Evolutionary conservation across 2,113 vertebrate genomes (phyloP).

Genomic region (Gyps fulvus): DNA sequence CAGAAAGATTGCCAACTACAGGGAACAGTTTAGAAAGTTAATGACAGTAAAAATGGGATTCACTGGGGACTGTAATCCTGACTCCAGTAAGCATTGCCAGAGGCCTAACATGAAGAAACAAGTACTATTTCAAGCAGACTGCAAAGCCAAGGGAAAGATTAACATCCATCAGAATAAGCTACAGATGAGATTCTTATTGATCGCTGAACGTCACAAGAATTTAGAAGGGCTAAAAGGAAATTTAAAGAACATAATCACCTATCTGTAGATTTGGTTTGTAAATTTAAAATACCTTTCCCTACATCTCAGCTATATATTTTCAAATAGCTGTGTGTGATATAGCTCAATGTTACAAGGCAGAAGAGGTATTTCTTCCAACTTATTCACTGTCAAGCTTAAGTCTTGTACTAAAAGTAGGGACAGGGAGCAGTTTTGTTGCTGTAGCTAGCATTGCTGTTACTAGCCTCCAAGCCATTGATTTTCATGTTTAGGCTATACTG

Average conservation of each 20-base stretch:
- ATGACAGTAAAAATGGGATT: slow-evolving; percentile 21
- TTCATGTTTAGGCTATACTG: neutral
- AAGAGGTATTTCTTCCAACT: neutral
- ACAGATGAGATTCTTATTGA: neutral
- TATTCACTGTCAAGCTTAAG: neutral
- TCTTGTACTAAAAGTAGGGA: neutral
- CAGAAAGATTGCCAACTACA: neutral
- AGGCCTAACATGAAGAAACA: slow-evolving; percentile 38
- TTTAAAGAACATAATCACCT: neutral
- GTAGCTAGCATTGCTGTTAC: neutral
- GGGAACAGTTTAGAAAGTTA: slow-evolving; percentile 22
- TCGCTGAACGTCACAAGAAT: neutral
- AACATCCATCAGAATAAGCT: neutral
- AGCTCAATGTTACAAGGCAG: neutral
- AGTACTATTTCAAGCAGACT: neutral
- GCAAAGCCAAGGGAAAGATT: slow-evolving; percentile 37
- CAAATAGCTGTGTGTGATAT: neutral
- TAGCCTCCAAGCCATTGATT: neutral
- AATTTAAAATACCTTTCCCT: neutral
- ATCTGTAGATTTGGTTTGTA: neutral
- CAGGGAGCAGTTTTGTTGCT: neutral
- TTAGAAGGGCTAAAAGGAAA: neutral
- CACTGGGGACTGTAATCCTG: slow-evolving; percentile 14
- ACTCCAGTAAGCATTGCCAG: slow-evolving; percentile 16
- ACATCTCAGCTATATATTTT: neutral